Evolutionary conservation across 1,140 invertebrate species (phyloP).

Genomic region (Gonioctena quinquepunctata): DNA sequence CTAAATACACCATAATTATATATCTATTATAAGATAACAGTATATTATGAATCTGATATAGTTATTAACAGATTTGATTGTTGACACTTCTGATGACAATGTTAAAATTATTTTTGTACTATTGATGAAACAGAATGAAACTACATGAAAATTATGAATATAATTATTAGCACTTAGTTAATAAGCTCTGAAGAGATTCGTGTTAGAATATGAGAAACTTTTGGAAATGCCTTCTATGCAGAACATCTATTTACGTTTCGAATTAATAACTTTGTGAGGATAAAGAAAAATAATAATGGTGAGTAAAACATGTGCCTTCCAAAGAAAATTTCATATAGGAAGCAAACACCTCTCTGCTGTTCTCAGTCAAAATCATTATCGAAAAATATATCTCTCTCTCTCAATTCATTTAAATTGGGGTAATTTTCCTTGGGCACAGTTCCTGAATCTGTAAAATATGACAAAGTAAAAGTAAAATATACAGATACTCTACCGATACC

Average conservation of each 20-base stretch:
- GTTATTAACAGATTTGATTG: slow-evolving; percentile 10
- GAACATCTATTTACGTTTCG: too few species aligned
- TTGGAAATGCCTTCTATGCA: background rate
- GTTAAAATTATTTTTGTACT: slow-evolving; percentile 20
- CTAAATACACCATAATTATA: slow-evolving; percentile 21
- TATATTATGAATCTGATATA: slow-evolving; percentile 6
- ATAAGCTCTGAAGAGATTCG: background rate
- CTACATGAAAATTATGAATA: background rate
- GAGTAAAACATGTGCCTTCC: too few species aligned
- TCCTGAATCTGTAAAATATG: background rate
- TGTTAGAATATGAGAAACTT: background rate
- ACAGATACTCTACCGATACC: slow-evolving; percentile 10
- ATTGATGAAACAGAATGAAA: slow-evolving; percentile 16
- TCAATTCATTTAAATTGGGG: too few species aligned
- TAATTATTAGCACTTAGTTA: background rate
- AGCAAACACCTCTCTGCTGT: too few species aligned
- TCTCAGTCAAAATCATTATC: too few species aligned
- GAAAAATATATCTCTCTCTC: too few species aligned
- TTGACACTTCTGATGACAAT: background rate
- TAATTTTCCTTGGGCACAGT: too few species aligned
- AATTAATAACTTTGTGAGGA: too few species aligned
- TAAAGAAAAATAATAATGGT: background rate
- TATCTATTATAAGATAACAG: slow-evolving; percentile 4
- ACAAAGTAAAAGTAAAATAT: background rate
- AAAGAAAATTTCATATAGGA: too few species aligned